Evolutionary conservation across 1,140 invertebrate genomes (phyloP), one percentile per base, ranked within the genome.

Genomic region (Brachionus angularis): DNA sequence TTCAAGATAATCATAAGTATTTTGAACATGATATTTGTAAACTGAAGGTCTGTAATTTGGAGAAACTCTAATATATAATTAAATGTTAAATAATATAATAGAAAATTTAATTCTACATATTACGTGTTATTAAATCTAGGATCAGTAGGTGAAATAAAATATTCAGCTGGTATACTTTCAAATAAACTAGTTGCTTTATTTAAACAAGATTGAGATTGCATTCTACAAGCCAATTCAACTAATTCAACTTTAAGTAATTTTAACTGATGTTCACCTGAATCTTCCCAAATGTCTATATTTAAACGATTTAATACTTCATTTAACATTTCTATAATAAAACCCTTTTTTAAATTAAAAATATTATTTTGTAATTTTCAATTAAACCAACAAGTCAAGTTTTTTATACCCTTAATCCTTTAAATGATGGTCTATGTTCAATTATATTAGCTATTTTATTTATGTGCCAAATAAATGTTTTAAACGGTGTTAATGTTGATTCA

Each of bases 371-470:
- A n/a, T n/a, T n/a, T n/a, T n/a, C n/a, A n/a, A n/a, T n/a, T n/a
- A n/a, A n/a, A n/a, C n/a, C n/a, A n/a, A n/a, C n/a, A 42, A 10
- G 39, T 16, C 39, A 42, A 42, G 39, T 16, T 10, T 10, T 10
- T 42, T 42, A 16, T 33, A 64, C 61, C 36, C 44, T 67, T 34
- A 67, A 10, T 12, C 33, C 33, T 31, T 47, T 50, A 18, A 67
- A 67, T 0, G 62, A 67, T 14, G 42, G 7, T 49, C 62, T 46
- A 21, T 67, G 62, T 23, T 67, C 62, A 10, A 67, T 46, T 8
- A 67, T 50, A 18, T 47, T 50, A 10, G 62, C 62, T 18, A 67
- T 42, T 50, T 67, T 67, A 18, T 67, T 50, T 14, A 47, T 47
- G 14, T 67, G 62, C 42, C 42, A 67, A 14, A 67, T 47, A 18